These are phyloP conservation scores for Clarias platycephalus DNA, from an alignment of 2,797 vertebrate species.

Conservation along the genomic window DNA sequence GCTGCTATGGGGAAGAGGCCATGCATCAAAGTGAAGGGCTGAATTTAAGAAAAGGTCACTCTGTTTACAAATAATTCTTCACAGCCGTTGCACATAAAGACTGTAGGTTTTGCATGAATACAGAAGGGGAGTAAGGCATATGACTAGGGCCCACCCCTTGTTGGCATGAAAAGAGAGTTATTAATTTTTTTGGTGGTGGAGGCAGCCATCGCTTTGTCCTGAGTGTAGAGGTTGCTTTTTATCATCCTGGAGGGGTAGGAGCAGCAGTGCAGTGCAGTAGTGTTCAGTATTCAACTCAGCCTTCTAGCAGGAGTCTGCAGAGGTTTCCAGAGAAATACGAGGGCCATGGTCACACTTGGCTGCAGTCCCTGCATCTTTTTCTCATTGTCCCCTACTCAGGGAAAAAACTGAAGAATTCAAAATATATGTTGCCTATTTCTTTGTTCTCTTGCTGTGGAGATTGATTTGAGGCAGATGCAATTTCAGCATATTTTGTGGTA, in stretches of 20 bases:
- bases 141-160: slow-evolving; percentile 6
- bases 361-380: slow-evolving; percentile 62
- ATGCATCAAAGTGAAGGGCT: slow-evolving; percentile 53
- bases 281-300: slow-evolving; percentile 78
- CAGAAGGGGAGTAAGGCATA: neutral
- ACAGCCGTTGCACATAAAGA: slow-evolving; percentile 40
- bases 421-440: slow-evolving; percentile 35
- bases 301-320: slow-evolving; percentile 61
- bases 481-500: too few species aligned
- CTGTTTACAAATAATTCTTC: slow-evolving; percentile 58
- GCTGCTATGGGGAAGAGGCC: slow-evolving; percentile 37
- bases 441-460: slow-evolving; percentile 20
- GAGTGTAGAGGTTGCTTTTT: slow-evolving; percentile 51
- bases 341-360: slow-evolving; percentile 75
- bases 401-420: slow-evolving; percentile 30
- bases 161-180: slow-evolving; percentile 23
- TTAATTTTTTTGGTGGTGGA: slow-evolving; percentile 36
- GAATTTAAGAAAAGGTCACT: slow-evolving; percentile 56
- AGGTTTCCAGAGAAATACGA: slow-evolving; percentile 73
- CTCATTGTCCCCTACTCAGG: slow-evolving; percentile 35
- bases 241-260: slow-evolving; percentile 50
- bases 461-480: neutral
- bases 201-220: slow-evolving; percentile 49
- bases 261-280: slow-evolving; percentile 64
- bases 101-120: slow-evolving; percentile 37